Percentiles rank a stretch among this genome's conserved stretches.
Evolutionary conservation across 2,888 invertebrate genomes (phyloP).

Genomic region (Drymonia ruficornis): DNA sequence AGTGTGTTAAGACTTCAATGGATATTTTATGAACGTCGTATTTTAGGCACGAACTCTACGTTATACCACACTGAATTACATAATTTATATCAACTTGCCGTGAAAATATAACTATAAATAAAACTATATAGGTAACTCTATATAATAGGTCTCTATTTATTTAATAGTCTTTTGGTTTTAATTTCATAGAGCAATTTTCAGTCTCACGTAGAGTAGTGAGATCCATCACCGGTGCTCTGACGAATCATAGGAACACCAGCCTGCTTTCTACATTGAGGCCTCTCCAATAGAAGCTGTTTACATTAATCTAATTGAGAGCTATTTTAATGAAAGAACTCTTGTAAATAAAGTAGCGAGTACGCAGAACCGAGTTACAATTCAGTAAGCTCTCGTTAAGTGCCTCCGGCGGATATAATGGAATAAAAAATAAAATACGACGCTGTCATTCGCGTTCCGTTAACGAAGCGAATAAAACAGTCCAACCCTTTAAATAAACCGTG

Average conservation of each 20-base stretch:
- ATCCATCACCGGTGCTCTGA: too few species aligned
- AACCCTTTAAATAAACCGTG: slow-evolving; percentile 75
- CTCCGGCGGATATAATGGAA: slow-evolving; percentile 48
- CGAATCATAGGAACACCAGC: not conserved
- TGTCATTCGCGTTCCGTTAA: slow-evolving; percentile 65
- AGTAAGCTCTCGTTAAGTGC: slow-evolving; percentile 30
- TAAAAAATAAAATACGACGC: slow-evolving; percentile 65
- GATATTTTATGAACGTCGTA: too few species aligned
- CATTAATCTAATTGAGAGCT: slow-evolving; percentile 14
- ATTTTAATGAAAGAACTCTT: slow-evolving; percentile 19
- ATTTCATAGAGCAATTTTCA: not conserved
- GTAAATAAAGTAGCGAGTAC: slow-evolving; percentile 19
- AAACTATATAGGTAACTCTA: too few species aligned
- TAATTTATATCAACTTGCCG: too few species aligned
- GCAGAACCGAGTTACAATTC: slow-evolving; percentile 20
- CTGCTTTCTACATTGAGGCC: not conserved
- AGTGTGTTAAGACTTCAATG: too few species aligned
- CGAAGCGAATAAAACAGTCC: slow-evolving; percentile 76
- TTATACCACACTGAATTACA: too few species aligned
- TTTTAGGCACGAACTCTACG: too few species aligned
- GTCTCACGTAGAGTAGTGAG: not conserved
- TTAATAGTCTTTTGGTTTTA: too few species aligned
- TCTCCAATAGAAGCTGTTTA: slow-evolving; percentile 11
- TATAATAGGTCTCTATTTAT: too few species aligned
- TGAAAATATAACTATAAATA: too few species aligned